Evolutionary conservation across 2,888 invertebrate genomes (phyloP).

Genomic region (Nephrotoma flavescens): DNA sequence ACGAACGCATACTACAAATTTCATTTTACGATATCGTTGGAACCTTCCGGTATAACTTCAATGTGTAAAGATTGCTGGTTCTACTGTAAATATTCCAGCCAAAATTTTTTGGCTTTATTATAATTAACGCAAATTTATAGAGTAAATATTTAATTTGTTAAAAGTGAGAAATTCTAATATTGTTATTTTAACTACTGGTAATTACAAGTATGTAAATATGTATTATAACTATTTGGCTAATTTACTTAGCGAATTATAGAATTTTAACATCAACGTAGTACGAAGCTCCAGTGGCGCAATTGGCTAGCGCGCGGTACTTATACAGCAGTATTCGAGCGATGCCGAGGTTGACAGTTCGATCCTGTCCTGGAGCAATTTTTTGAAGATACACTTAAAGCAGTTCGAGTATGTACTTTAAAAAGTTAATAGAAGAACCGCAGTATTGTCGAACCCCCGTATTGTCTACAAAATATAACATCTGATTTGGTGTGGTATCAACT

Average conservation of each 20-base stretch:
- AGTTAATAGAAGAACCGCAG: too few species aligned
- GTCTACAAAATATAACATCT: too few species aligned
- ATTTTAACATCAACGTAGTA: neutral
- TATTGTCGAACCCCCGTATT: too few species aligned
- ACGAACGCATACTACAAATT: too few species aligned
- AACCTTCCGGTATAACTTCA: too few species aligned
- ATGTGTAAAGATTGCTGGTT: neutral
- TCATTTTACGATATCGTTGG: too few species aligned
- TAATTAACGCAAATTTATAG: neutral
- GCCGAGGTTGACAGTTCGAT: conserved; percentile 1
- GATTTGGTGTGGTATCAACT: too few species aligned
- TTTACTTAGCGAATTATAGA: neutral
- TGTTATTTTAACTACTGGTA: neutral
- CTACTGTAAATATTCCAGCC: neutral
- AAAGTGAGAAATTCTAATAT: neutral
- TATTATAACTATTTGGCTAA: neutral
- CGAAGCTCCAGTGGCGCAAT: conserved; percentile 5
- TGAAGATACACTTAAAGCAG: neutral
- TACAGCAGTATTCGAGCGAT: neutral
- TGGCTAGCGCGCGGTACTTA: conserved; percentile 5
- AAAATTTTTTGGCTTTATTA: neutral
- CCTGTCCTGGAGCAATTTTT: neutral
- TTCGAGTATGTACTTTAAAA: too few species aligned
- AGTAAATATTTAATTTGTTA: neutral
- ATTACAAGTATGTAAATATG: neutral